Conservation (phyloP, 2,113 vertebrate genomes). For the Polypterus senegalus region DNA sequence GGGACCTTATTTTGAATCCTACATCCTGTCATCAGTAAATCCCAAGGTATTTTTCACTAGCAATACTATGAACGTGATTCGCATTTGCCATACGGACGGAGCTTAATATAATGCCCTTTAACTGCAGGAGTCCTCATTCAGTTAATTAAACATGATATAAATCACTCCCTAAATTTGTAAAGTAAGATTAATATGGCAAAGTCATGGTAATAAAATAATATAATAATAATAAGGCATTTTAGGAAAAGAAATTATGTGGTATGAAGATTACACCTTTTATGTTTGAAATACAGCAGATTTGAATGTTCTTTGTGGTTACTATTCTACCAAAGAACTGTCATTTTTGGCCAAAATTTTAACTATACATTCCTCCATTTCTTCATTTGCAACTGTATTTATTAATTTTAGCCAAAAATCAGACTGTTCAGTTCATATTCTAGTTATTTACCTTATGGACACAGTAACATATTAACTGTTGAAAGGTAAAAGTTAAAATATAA, state of each 20-base stretch:
- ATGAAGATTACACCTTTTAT: constrained; percentile 51
- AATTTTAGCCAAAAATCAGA: constrained; percentile 59
- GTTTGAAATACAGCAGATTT: constrained; percentile 58
- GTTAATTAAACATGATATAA: constrained; percentile 77
- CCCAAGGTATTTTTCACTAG: constrained; percentile 64
- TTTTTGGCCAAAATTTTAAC: constrained; percentile 70
- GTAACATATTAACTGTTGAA: too few species aligned
- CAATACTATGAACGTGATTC: constrained; percentile 60
- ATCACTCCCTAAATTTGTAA: constrained; percentile 57
- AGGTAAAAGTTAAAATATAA: too few species aligned
- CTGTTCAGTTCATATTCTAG: constrained; percentile 45
- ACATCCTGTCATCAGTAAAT: constrained; percentile 75
- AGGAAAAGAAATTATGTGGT: constrained; percentile 41
- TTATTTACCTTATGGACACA: too few species aligned
- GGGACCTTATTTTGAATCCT: constrained; percentile 70
- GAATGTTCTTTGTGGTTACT: constrained; percentile 60
- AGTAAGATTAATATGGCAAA: constrained; percentile 63
- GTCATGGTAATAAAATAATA: constrained; percentile 47
- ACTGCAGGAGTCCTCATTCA: constrained; percentile 59
- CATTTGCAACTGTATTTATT: constrained; percentile 52
- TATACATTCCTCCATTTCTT: constrained; percentile 57
- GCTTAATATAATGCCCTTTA: constrained; percentile 58
- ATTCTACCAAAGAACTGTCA: constrained; percentile 63
- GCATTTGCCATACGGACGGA: constrained; percentile 61
- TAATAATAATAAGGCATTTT: constrained; percentile 41